Evolutionary conservation across 2,113 vertebrate species (phyloP).

Genomic region (Sinocyclocheilus anshuiensis): DNA sequence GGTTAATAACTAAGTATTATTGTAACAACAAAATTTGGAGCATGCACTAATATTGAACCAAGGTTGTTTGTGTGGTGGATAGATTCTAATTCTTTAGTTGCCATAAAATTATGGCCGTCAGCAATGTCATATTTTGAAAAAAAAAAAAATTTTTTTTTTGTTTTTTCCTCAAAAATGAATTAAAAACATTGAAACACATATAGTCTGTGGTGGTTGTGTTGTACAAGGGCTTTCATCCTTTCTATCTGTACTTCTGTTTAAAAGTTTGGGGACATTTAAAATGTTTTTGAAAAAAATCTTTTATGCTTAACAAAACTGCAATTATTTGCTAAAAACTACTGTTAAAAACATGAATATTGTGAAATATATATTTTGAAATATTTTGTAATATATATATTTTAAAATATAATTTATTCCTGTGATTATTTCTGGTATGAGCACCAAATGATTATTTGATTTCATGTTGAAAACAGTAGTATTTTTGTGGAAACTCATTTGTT

Average conservation of each 20-base stretch:
- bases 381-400: neutral
- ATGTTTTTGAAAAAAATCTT: neutral
- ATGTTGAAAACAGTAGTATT: neutral
- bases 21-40: slow-evolving; percentile 22
- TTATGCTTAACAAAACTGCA: neutral
- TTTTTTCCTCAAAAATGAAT: slow-evolving; percentile 14
- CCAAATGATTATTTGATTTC: too few relatives aligned
- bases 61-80: slow-evolving; percentile 31
- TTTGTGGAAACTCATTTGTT: neutral
- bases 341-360: too few relatives aligned
- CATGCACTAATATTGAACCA: slow-evolving; percentile 17
- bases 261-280: neutral
- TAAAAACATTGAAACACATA: neutral
- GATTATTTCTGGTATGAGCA: neutral
- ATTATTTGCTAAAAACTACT: too few relatives aligned
- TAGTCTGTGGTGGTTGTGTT: neutral
- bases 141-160: neutral
- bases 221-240: neutral
- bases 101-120: neutral
- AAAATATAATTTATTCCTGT: neutral
- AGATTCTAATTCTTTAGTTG: slow-evolving; percentile 37
- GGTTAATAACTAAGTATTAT: slow-evolving; percentile 1
- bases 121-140: slow-evolving; percentile 12
- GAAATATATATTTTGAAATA: too few relatives aligned
- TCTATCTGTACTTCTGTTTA: neutral